A percentile compares a stretch with the other conserved stretches of the same genome.
Conservation (phyloP, 2,113 vertebrate genomes). For the Chiloscyllium plagiosum region DNA sequence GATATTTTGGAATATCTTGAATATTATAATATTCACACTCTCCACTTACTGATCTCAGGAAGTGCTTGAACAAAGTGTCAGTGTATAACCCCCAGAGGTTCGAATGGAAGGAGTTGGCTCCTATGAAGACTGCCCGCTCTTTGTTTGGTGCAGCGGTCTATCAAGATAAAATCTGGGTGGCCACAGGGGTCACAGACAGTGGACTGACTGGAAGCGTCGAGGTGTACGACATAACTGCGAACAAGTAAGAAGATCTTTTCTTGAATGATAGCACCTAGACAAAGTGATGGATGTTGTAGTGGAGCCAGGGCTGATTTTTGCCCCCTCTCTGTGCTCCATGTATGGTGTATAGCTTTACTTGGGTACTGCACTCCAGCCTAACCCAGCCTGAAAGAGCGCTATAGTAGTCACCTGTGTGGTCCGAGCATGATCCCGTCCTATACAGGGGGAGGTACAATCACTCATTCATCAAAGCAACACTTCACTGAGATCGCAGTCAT, state of each 20-base stretch:
- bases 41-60: conserved; percentile 54
- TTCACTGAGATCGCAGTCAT: not conserved
- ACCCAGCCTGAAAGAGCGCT: not conserved
- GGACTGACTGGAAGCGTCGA: conserved; percentile 77
- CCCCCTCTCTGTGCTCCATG: not conserved
- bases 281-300: not conserved
- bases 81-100: conserved; percentile 74
- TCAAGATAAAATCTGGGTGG: conserved; percentile 76
- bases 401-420: not conserved
- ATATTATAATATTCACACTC: not conserved
- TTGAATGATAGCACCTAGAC: too few relatives aligned
- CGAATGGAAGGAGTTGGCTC: conserved; percentile 82
- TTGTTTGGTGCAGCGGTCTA: conserved; percentile 77
- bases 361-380: not conserved
- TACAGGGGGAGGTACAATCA: not conserved
- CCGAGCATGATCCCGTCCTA: not conserved
- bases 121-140: conserved; percentile 78
- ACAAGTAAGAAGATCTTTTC: conserved; percentile 62
- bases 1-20: too few relatives aligned
- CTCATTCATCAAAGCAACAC: not conserved
- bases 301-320: not conserved
- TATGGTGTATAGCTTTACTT: not conserved
- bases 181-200: conserved; percentile 74
- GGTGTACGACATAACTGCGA: conserved; percentile 72
- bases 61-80: conserved; percentile 71